Evolutionary conservation across 92 coral and sea anemone species (phyloP).

Genomic region (Epizoanthus ramosus): DNA sequence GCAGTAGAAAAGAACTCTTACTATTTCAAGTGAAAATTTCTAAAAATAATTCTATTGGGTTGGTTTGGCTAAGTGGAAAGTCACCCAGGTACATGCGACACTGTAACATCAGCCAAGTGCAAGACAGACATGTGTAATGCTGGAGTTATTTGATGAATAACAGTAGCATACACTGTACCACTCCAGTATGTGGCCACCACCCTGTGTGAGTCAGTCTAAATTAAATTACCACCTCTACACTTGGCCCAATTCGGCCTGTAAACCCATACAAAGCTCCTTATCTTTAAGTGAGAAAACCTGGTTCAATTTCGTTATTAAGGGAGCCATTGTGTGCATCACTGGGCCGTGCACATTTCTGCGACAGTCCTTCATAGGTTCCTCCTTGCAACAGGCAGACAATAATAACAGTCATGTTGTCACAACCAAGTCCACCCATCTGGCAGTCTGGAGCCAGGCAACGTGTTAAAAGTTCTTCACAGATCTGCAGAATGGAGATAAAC

Average conservation of each 20-base stretch:
- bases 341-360: slow-evolving; percentile 81
- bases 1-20: too few relatives aligned
- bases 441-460: slow-evolving; percentile 99
- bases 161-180: background rate
- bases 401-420: slow-evolving; percentile 99
- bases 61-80: too few relatives aligned
- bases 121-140: background rate
- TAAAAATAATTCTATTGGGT: too few relatives aligned
- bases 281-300: slow-evolving; percentile 26
- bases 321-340: slow-evolving; percentile 66
- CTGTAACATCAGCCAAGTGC: background rate
- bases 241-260: slow-evolving; percentile 45
- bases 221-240: slow-evolving; percentile 43
- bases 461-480: slow-evolving; percentile 92
- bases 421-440: slow-evolving; percentile 99
- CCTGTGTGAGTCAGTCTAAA: background rate
- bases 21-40: too few relatives aligned
- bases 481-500: slow-evolving; percentile 58
- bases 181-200: background rate
- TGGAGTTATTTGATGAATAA: background rate
- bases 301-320: slow-evolving; percentile 31
- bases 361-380: slow-evolving; percentile 90
- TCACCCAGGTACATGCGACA: background rate
- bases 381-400: slow-evolving; percentile 81
- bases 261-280: slow-evolving; percentile 8